Conservation (phyloP, 2,113 vertebrate genomes). For the Oxyura jamaicensis region DNA sequence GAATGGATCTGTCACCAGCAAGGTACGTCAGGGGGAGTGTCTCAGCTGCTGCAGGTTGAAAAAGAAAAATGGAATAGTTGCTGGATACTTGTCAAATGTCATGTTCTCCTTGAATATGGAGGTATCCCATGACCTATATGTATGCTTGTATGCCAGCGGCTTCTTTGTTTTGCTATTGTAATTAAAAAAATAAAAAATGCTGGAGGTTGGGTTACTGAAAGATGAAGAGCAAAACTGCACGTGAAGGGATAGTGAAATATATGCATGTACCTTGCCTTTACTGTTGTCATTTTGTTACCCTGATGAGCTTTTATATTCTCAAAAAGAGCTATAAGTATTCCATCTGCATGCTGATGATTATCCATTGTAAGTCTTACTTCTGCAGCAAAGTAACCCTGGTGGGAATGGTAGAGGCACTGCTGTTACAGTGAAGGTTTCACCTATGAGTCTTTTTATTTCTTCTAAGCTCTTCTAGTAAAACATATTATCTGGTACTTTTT, state of each 20-base stretch:
- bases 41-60: neutral
- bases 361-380: neutral
- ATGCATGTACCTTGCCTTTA: neutral
- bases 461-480: neutral
- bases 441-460: neutral
- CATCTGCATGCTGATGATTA: neutral
- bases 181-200: neutral
- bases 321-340: slow-evolving; percentile 21
- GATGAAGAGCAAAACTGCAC: neutral
- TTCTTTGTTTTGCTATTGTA: neutral
- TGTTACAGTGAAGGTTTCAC: neutral
- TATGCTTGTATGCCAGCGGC: neutral
- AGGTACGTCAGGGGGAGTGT: neutral
- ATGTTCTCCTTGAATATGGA: neutral
- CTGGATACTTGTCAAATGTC: accelerated
- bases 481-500: neutral
- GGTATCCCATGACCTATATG: accelerated
- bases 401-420: neutral
- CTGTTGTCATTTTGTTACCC: neutral
- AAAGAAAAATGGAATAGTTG: neutral
- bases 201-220: neutral
- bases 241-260: neutral
- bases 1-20: neutral
- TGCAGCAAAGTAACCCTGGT: slow-evolving; percentile 10
- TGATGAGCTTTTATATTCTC: neutral